Evolutionary conservation across 2,797 vertebrate genomes (phyloP).

Genomic region (Naso thynnoides): DNA sequence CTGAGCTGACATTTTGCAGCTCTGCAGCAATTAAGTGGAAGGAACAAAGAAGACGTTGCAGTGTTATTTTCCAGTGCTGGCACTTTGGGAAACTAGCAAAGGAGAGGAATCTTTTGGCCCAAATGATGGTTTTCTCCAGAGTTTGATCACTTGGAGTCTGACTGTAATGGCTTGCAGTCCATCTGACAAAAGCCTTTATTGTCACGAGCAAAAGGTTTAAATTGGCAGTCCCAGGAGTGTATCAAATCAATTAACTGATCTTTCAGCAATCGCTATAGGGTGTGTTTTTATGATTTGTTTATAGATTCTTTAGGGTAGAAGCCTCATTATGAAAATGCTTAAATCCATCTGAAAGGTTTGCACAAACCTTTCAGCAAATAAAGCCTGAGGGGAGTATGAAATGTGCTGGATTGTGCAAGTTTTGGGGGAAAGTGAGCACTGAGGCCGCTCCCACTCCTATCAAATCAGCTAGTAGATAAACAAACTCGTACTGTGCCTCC

Average conservation of each 20-base stretch:
- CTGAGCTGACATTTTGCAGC: conserved; percentile 59
- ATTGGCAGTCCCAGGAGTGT: conserved; percentile 28
- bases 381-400: conserved; percentile 26
- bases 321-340: conserved; percentile 38
- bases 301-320: conserved; percentile 14
- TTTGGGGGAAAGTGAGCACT: conserved; percentile 32
- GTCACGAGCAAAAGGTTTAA: conserved; percentile 38
- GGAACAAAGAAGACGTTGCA: conserved; percentile 70
- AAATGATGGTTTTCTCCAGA: conserved; percentile 55
- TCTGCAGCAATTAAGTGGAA: conserved; percentile 68
- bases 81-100: conserved; percentile 59
- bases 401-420: conserved; percentile 52
- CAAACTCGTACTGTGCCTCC: conserved; percentile 25
- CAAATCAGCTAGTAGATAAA: conserved; percentile 59
- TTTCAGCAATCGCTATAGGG: conserved; percentile 30
- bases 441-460: conserved; percentile 36
- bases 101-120: conserved; percentile 56
- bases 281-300: conserved; percentile 25
- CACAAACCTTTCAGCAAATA: conserved; percentile 26
- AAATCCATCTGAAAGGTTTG: conserved; percentile 42
- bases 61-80: conserved; percentile 62
- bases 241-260: conserved; percentile 58
- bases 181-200: conserved; percentile 48
- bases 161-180: conserved; percentile 39
- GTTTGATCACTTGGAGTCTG: conserved; percentile 47